A percentile compares a stretch with the other conserved stretches of the same genome.
phyloP scores from a whole-genome alignment of 2,797 vertebrate species.

The Anolis apletophallus region DNA sequence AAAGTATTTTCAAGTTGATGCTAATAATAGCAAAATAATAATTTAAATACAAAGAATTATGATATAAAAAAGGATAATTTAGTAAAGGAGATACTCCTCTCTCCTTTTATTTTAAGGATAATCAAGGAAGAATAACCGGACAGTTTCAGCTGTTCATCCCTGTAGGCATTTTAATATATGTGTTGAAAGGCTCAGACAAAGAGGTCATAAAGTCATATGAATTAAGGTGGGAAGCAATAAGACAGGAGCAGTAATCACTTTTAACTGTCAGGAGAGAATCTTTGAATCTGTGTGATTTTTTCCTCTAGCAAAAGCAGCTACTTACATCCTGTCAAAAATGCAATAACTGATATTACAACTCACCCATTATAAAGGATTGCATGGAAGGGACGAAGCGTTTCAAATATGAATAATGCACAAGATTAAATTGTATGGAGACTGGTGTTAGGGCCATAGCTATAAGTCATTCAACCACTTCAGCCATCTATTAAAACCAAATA shows the following conservation, averaged over 20 bases:
- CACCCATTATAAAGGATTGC: constrained; percentile 24
- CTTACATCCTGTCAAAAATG: constrained; percentile 58
- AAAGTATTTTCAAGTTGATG: constrained; percentile 41
- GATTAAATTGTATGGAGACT: constrained; percentile 39
- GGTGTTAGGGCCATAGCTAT: neutral
- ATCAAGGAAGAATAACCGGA: constrained; percentile 51
- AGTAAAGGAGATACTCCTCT: constrained; percentile 43
- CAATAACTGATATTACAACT: constrained; percentile 47
- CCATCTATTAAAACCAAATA: constrained; percentile 41
- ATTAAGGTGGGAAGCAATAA: constrained; percentile 55
- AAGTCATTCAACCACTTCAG: constrained; percentile 21
- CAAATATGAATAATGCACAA: constrained; percentile 31
- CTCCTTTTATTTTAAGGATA: constrained; percentile 43
- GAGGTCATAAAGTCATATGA: constrained; percentile 58
- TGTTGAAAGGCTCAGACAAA: constrained; percentile 52
- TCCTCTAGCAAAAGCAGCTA: constrained; percentile 41
- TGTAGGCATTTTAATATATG: constrained; percentile 52
- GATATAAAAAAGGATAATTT: constrained; percentile 51
- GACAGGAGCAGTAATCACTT: constrained; percentile 50
- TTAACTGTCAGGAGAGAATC: constrained; percentile 47
- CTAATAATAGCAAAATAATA: constrained; percentile 47
- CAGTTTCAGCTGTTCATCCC: constrained; percentile 28
- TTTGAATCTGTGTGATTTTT: constrained; percentile 60
- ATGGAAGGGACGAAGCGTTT: constrained; percentile 28
- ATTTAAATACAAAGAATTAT: constrained; percentile 46